phyloP scores from a whole-genome alignment of 2,113 vertebrate genomes.

The Mustela lutreola region DNA sequence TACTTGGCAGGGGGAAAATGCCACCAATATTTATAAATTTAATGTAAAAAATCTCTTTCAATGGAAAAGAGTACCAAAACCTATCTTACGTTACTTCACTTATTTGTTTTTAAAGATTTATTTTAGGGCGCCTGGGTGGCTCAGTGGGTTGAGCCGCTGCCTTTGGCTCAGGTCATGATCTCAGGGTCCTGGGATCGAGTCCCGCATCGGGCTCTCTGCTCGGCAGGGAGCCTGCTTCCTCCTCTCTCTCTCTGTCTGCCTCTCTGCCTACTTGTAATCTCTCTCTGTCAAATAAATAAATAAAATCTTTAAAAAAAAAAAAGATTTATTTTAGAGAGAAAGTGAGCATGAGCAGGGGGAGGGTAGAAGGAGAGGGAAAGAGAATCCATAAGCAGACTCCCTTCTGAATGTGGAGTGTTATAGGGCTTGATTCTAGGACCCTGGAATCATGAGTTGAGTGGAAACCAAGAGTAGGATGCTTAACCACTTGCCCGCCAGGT shows the following conservation, averaged over 20 bases:
- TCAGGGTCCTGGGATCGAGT: no score
- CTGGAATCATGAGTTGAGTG: neutral
- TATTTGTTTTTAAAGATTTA: neutral
- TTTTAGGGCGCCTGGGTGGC: neutral
- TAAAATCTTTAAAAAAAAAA: neutral
- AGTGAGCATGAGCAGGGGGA: neutral
- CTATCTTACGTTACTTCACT: neutral
- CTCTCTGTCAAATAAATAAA: no score
- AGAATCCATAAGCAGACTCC: neutral
- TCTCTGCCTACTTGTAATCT: no score
- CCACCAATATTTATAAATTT: neutral
- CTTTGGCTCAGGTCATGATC: no score
- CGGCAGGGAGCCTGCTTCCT: no score
- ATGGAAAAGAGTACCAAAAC: neutral
- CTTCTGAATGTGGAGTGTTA: neutral
- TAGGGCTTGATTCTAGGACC: neutral
- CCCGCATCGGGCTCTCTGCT: no score
- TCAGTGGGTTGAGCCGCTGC: no score
- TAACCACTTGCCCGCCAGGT: neutral
- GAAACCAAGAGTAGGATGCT: neutral
- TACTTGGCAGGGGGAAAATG: neutral
- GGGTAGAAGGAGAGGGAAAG: neutral
- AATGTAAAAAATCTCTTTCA: neutral
- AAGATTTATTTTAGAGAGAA: neutral
- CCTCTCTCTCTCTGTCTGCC: no score